Base-by-base conservation (phyloP, 2,888 invertebrate species). In the Pristionchus arcanus region DNA sequence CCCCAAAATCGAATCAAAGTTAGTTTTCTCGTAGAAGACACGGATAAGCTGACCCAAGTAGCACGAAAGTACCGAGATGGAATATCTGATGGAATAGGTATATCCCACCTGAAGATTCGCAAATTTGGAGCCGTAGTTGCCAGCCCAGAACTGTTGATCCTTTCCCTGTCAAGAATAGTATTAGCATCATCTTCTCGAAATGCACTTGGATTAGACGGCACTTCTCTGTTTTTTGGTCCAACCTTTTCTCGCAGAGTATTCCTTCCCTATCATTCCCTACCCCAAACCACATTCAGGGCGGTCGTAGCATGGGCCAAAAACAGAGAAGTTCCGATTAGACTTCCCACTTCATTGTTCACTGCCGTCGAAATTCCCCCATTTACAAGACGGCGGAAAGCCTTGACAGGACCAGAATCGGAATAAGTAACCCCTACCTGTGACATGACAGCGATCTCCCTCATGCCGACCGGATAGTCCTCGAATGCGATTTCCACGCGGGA, bases 101-200 rank as follows among this genome's bases (percentile, higher is more conserved):
- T 28, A 16, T 4, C 87, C 0, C 3, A 88, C 88, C 88, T 88
- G 25, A 4, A 77, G 55, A 88, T 89, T 89, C 63, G 90, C 91
- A 31, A 91, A 84, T 37, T 90, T 91, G 25, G 87, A 16, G 1
- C 91, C 91, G 53, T 90, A 91, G 74, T 90, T 68, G 42, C 91
- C 91, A 13, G 90, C 90, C 91, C 91, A 91, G 85, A 89, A 91
- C 87, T 91, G 91, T 11, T 37, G 74, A 71, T 91, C 91, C 85
- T 90, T 89, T 19, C 91, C 91, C 28, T 31, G n/a, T 49, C 37
- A 77, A 77, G 21, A 77, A 2, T n/a, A 90, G 42, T 25, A 63
- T 25, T 63, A 25, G 1, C 4, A 15, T 55, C 1, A 19, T 1
- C 42, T 49, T 49, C 13, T 49, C 42, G 11, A 13, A 49, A 55